Conservation (phyloP, 2,888 invertebrate species). For the Onthophagus sagittarius region DNA sequence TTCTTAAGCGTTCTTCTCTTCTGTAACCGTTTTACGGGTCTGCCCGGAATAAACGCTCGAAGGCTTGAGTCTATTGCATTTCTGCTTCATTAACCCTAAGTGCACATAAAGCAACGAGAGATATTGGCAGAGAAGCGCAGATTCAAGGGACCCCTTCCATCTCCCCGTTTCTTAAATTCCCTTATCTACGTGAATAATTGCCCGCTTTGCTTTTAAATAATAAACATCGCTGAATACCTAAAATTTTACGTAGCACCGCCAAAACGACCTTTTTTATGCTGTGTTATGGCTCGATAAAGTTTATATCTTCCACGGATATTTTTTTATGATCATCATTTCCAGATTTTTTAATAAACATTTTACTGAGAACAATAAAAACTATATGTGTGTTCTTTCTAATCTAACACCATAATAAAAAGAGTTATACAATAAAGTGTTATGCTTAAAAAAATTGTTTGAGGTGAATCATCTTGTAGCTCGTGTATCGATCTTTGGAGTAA, state of each 20-base stretch:
- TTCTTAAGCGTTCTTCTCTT: not conserved
- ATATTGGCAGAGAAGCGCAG: not conserved
- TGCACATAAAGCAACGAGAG: constrained; percentile 38
- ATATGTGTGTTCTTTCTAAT: not conserved
- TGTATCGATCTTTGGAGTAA: no score
- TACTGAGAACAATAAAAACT: not conserved
- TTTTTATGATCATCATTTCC: not conserved
- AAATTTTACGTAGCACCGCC: not conserved
- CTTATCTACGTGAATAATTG: not conserved
- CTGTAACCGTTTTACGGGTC: constrained; percentile 8
- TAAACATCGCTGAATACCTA: not conserved
- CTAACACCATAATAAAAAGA: no score
- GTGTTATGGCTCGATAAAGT: not conserved
- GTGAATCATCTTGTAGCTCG: no score
- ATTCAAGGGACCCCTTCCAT: not conserved
- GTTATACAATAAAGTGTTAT: no score
- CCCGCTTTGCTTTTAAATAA: not conserved
- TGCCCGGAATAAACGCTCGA: not conserved
- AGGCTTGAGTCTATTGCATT: constrained; percentile 21
- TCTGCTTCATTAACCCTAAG: constrained; percentile 45
- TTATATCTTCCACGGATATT: not conserved
- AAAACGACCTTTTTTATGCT: not conserved
- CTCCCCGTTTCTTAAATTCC: not conserved
- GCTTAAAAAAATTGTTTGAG: no score
- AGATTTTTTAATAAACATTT: not conserved